A percentile compares a stretch with the other conserved stretches of the same genome.
phyloP scores from a whole-genome alignment of 2,888 invertebrate genomes.

The Epinotia brunnichana region DNA sequence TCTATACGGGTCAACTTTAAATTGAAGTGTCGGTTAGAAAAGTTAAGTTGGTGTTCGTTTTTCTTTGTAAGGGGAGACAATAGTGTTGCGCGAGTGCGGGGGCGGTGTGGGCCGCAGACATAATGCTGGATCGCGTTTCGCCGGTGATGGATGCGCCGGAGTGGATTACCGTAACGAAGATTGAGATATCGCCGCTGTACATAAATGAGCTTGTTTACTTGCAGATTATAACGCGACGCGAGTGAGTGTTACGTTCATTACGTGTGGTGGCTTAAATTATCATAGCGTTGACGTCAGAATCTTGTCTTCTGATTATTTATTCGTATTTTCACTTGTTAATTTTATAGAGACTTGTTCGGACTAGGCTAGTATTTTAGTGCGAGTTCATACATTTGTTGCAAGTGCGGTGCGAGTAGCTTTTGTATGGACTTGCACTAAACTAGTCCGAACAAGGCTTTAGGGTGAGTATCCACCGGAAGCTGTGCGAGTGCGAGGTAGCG shows the following conservation, averaged over 20 bases:
- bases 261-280: neutral
- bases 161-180: slow-evolving; percentile 36
- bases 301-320: neutral
- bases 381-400: no score
- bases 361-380: no score
- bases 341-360: neutral
- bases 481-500: no score
- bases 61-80: slow-evolving; percentile 56
- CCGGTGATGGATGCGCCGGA: slow-evolving; percentile 39
- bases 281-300: slow-evolving; percentile 12
- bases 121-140: slow-evolving; percentile 46
- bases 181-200: slow-evolving; percentile 29
- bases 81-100: slow-evolving; percentile 47
- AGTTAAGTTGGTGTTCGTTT: slow-evolving; percentile 39
- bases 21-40: slow-evolving; percentile 1
- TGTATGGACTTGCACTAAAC: no score
- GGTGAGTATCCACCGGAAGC: no score
- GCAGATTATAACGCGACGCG: neutral
- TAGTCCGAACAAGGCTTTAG: no score
- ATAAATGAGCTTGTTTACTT: slow-evolving; percentile 37
- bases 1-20: neutral
- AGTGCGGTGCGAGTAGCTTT: no score
- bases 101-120: slow-evolving; percentile 52
- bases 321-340: neutral
- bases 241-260: slow-evolving; percentile 2